Conservation (phyloP, 1,140 invertebrate species). For the Eriocheir sinensis region DNA sequence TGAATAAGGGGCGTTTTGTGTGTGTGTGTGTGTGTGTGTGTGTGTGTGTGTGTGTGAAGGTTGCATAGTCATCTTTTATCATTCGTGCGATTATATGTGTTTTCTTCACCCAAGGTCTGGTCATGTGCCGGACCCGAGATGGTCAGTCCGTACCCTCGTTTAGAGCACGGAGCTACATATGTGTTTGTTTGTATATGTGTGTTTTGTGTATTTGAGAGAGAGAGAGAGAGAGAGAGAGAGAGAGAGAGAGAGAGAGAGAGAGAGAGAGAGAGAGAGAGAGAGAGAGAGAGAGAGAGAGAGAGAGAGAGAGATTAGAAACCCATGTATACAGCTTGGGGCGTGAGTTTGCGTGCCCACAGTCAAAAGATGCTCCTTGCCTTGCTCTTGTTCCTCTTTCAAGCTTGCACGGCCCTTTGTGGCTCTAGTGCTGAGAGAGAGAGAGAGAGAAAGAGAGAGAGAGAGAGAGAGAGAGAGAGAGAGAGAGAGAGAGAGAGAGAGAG, state of each 20-base stretch:
- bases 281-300: slow-evolving; percentile 9
- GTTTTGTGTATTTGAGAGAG: background rate
- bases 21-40: background rate
- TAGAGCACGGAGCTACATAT: too few relatives aligned
- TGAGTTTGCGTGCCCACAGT: background rate
- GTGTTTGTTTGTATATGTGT: background rate
- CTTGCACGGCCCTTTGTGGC: background rate
- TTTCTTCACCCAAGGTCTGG: too few relatives aligned
- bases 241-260: slow-evolving; percentile 13
- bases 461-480: slow-evolving; percentile 44
- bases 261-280: slow-evolving; percentile 4
- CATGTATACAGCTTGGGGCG: background rate
- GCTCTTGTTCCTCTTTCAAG: background rate
- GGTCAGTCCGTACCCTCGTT: too few relatives aligned
- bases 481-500: slow-evolving; percentile 27
- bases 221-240: background rate
- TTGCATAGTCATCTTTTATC: too few relatives aligned
- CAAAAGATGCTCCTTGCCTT: background rate
- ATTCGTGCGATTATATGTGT: too few relatives aligned
- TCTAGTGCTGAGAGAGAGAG: background rate
- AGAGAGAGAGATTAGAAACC: background rate
- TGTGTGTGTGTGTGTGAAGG: background rate
- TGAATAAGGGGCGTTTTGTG: too few relatives aligned
- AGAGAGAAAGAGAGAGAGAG: slow-evolving; percentile 16
- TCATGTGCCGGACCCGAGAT: too few relatives aligned